These are phyloP conservation scores for Polydesmus complanatus DNA, from an alignment of 2,888 invertebrate genomes.

Conservation along the genomic window DNA sequence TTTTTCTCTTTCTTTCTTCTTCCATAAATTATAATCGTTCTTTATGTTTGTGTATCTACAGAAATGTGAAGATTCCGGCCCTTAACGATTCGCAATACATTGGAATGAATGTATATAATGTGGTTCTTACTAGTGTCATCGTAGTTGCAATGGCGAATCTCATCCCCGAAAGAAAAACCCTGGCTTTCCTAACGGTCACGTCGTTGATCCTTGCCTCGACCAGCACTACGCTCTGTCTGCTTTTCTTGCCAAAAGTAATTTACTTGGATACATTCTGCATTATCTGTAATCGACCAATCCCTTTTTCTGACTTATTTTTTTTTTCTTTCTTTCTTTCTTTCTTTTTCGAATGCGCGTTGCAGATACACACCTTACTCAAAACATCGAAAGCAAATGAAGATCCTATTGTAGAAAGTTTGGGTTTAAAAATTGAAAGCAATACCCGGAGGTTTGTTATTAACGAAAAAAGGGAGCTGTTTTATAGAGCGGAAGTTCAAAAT, in stretches of 20 bases:
- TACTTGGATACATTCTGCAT: too few relatives aligned
- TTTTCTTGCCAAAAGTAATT: constrained; percentile 66
- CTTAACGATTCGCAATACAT: constrained; percentile 88
- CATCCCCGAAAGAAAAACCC: constrained; percentile 62
- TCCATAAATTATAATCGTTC: background rate
- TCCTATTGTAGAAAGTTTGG: constrained; percentile 75
- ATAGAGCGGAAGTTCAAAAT: constrained; percentile 81
- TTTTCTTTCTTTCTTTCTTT: background rate
- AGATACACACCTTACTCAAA: constrained; percentile 33
- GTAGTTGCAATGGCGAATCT: constrained; percentile 80
- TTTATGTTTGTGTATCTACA: constrained; percentile 22
- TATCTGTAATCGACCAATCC: too few relatives aligned
- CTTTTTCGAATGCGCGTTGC: constrained; percentile 11
- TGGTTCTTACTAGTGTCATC: constrained; percentile 72
- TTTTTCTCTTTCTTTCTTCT: too few relatives aligned
- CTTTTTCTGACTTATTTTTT: background rate
- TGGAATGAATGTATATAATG: constrained; percentile 81
- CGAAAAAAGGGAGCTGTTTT: constrained; percentile 63
- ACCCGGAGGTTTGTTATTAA: constrained; percentile 67
- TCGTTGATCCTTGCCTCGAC: constrained; percentile 71
- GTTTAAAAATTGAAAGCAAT: constrained; percentile 73
- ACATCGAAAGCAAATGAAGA: constrained; percentile 34
- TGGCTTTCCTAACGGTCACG: constrained; percentile 68
- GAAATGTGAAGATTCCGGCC: constrained; percentile 78
- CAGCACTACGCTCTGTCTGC: constrained; percentile 66